Base-by-base conservation (phyloP, 1,140 invertebrate species). In the Penaeus chinensis region DNA sequence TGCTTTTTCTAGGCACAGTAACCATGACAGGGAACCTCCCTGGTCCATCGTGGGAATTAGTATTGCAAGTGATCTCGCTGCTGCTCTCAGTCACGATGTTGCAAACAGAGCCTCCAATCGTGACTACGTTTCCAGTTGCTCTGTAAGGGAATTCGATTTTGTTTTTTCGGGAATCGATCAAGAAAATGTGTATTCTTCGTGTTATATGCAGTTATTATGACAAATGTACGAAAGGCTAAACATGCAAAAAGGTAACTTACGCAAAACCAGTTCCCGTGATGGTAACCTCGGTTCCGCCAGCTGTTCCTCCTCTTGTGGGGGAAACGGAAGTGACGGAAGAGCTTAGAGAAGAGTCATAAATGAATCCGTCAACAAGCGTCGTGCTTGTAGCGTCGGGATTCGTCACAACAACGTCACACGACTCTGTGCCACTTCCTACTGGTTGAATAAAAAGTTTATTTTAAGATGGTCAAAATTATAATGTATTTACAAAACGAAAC, bases 261-360 rank as follows among this genome's bases (percentile, higher is more conserved):
- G 76, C 86, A 77, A 90, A 88, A 32, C 82, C 86, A 37, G 86
- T 71, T 62, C 89, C 89, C 11, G 74, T 81, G 66, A 90, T 86
- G 54, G 89, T 90, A 37, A 90, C 18, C 1, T 20, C 22, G 24
- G 89, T 90, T 24, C 89, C 89, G 2, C 89, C 89, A 22, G 69
- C 89, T 22, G 89, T 90, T 37, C 89, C 86, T 16, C 89, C 89
- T 65, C 89, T 71, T 32, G 18, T 76, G 19, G 89, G 89, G 1
- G 76, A 63, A 32, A 90, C 62, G 18, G 19, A 10, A 10, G 85
- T 85, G 54, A 88, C 37, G 27, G 22, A 18, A 42, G 89, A 69
- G 10, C 86, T 90, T 24, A 88, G 77, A 65, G 61, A 16, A 5
- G 42, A 37, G 16, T 88, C 76, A 37, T 90, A 90, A 60, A 82